These are phyloP conservation scores for Luffia ferchaultella DNA, from an alignment of 2,888 invertebrate species.

Conservation along the genomic window DNA sequence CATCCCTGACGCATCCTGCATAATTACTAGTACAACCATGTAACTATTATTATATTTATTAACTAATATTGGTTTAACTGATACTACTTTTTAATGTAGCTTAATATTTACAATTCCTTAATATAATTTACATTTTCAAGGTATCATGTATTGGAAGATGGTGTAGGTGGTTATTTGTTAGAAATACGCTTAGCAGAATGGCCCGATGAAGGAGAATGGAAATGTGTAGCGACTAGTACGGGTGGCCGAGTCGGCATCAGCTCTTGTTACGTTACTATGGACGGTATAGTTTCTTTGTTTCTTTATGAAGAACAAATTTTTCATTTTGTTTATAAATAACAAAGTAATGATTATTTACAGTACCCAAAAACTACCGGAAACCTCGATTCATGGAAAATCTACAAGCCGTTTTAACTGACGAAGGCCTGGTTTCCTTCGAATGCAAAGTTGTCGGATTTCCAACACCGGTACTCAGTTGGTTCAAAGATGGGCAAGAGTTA, in stretches of 20 bases:
- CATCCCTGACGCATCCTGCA: too few relatives aligned
- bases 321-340: too few relatives aligned
- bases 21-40: too few relatives aligned
- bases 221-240: conserved; percentile 82
- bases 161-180: conserved; percentile 81
- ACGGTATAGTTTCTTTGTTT: too few relatives aligned
- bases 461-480: conserved; percentile 87
- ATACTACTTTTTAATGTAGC: too few relatives aligned
- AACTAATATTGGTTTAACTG: too few relatives aligned
- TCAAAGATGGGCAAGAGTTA: conserved; percentile 91
- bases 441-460: conserved; percentile 94
- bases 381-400: conserved; percentile 91
- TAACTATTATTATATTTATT: too few relatives aligned
- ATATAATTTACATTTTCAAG: conserved; percentile 20
- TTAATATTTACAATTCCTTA: too few relatives aligned
- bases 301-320: too few relatives aligned
- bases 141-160: conserved; percentile 81
- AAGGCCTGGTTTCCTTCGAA: conserved; percentile 91
- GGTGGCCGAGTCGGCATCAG: conserved; percentile 81
- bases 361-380: conserved; percentile 89
- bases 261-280: conserved; percentile 77
- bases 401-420: conserved; percentile 88
- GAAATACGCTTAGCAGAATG: conserved; percentile 80
- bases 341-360: too few relatives aligned
- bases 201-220: conserved; percentile 89